Conservation (phyloP, 2,113 vertebrate genomes). For the Tursiops truncatus region DNA sequence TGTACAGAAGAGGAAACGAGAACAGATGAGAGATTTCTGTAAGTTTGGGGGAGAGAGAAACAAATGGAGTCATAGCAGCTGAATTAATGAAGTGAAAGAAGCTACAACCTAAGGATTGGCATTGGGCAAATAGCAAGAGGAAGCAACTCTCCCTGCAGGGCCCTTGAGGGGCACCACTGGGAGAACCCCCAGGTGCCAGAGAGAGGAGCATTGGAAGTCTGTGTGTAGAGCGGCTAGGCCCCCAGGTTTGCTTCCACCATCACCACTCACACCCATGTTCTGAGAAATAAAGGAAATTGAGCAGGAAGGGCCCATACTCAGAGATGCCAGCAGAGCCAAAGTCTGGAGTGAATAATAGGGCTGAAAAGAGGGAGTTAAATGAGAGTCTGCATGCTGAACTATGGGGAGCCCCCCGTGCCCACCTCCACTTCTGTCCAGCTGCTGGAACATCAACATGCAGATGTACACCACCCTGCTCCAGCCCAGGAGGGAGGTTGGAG, state of each 20-base stretch:
- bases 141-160: neutral
- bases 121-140: neutral
- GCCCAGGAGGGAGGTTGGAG: neutral
- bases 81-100: neutral
- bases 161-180: fast-evolving
- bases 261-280: neutral
- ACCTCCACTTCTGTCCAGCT: neutral
- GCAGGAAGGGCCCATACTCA: neutral
- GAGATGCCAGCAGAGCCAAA: neutral
- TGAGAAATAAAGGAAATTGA: neutral
- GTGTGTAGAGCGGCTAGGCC: neutral
- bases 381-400: neutral
- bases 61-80: neutral
- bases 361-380: neutral
- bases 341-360: neutral
- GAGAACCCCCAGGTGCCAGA: neutral
- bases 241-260: neutral
- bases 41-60: neutral
- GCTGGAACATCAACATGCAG: neutral
- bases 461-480: neutral
- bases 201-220: neutral
- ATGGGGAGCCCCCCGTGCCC: no score
- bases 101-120: neutral
- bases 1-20: neutral
- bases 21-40: neutral